Percentiles rank a stretch among this genome's conserved stretches.
Evolutionary conservation across 2,797 vertebrate genomes (phyloP).

Genomic region (Ibycter americanus): DNA sequence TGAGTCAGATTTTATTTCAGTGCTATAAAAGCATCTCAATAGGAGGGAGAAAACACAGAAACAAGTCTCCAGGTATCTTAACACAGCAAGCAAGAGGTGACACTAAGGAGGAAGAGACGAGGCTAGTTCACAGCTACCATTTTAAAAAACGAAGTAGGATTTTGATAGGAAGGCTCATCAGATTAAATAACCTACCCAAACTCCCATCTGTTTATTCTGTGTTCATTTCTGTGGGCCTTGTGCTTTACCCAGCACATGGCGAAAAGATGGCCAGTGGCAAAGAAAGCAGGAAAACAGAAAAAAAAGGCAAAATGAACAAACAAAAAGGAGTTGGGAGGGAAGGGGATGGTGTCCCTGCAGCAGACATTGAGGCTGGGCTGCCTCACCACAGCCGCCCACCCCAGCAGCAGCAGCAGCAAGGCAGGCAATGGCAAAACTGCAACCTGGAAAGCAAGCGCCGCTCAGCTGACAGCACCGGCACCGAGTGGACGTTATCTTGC

Average conservation of each 20-base stretch:
- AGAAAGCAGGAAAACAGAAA: neutral
- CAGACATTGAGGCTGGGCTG: neutral
- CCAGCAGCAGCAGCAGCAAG: neutral
- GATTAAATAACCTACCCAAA: neutral
- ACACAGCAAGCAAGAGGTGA: neutral
- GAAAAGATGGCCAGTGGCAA: neutral
- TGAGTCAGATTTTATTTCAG: neutral
- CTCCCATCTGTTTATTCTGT: neutral
- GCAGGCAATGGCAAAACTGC: neutral
- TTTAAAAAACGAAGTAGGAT: neutral
- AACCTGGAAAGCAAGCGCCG: fast-evolving
- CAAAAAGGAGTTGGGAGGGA: neutral
- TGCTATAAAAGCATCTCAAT: neutral
- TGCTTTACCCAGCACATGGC: neutral
- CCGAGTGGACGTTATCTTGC: fast-evolving
- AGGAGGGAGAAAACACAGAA: neutral
- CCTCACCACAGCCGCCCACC: neutral
- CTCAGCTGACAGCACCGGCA: neutral
- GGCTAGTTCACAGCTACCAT: neutral
- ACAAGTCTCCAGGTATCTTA: neutral
- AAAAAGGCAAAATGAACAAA: neutral
- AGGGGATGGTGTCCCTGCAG: neutral
- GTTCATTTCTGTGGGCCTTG: neutral
- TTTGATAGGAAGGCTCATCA: neutral
- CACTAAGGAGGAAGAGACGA: neutral